These are phyloP conservation scores for Euleptes europaea DNA, from an alignment of 2,113 vertebrate species.

Conservation along the genomic window DNA sequence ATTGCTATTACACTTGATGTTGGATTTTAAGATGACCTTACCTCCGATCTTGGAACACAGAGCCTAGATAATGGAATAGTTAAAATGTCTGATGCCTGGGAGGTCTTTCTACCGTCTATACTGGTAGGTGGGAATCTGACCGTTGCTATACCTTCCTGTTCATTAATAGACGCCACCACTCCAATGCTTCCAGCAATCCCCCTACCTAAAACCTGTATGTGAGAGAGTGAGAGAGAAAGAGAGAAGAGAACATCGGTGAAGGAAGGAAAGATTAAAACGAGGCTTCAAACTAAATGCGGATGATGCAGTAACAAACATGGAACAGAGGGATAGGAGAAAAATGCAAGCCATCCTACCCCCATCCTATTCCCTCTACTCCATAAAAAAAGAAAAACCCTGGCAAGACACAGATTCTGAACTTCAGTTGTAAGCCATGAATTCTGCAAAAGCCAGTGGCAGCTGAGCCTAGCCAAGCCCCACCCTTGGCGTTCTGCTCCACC, in stretches of 20 bases:
- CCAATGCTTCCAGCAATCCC: conserved; percentile 93
- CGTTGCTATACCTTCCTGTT: conserved; percentile 97
- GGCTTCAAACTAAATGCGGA: neutral
- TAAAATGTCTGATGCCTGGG: conserved; percentile 92
- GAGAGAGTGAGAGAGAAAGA: conserved; percentile 34
- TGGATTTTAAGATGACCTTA: conserved; percentile 69
- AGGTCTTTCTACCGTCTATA: conserved; percentile 90
- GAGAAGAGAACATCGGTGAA: neutral
- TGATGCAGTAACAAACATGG: neutral
- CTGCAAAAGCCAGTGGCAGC: no score
- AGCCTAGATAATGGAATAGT: conserved; percentile 96
- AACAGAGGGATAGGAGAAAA: neutral
- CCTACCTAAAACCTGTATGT: conserved; percentile 89
- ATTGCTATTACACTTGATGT: conserved; percentile 35
- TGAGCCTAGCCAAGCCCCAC: no score
- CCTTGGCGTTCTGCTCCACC: no score
- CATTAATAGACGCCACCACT: conserved; percentile 95
- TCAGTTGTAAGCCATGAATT: no score
- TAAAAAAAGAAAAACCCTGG: no score
- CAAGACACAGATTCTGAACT: no score
- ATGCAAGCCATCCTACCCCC: no score
- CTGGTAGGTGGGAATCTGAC: conserved; percentile 88
- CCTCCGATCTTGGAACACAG: conserved; percentile 95
- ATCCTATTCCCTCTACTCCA: no score
- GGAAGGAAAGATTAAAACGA: neutral